Evolutionary conservation across 2,888 invertebrate species (phyloP).

Genomic region (Dioctria linearis): DNA sequence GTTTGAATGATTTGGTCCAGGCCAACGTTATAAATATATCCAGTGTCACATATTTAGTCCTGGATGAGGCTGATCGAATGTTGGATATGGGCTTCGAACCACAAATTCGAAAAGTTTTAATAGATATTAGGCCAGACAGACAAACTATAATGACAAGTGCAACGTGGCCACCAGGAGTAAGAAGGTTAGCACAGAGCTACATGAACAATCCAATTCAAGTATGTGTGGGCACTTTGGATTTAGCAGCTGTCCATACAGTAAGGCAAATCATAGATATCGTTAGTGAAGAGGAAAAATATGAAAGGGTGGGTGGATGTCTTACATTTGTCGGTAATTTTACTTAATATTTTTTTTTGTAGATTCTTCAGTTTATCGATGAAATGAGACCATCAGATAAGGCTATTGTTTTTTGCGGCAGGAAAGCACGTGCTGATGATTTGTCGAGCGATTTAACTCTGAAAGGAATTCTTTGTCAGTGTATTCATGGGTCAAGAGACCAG

Average conservation of each 20-base stretch:
- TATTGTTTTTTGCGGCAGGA: slow-evolving; percentile 92
- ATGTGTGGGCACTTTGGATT: slow-evolving; percentile 88
- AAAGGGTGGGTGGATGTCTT: slow-evolving; percentile 70
- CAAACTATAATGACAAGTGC: slow-evolving; percentile 98
- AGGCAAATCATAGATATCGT: slow-evolving; percentile 84
- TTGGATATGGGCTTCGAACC: slow-evolving; percentile 91
- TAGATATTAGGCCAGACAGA: slow-evolving; percentile 87
- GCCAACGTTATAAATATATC: slow-evolving; percentile 81
- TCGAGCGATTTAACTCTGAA: slow-evolving; percentile 83
- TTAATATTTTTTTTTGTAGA: slow-evolving; percentile 67
- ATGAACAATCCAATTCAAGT: slow-evolving; percentile 93
- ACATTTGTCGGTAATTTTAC: background rate
- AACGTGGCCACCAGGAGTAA: slow-evolving; percentile 93
- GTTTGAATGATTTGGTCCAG: slow-evolving; percentile 90
- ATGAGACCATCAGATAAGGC: slow-evolving; percentile 86
- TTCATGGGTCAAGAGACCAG: slow-evolving; percentile 93
- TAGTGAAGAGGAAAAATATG: slow-evolving; percentile 79
- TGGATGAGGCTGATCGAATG: slow-evolving; percentile 95
- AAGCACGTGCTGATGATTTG: slow-evolving; percentile 86
- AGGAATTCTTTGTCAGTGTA: slow-evolving; percentile 81
- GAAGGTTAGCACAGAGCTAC: slow-evolving; percentile 87
- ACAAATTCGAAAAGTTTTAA: slow-evolving; percentile 86
- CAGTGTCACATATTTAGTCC: slow-evolving; percentile 87
- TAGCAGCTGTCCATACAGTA: slow-evolving; percentile 92
- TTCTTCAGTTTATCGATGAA: slow-evolving; percentile 79